Base-by-base conservation (phyloP, 2,888 invertebrate genomes). In the Hemicrepidius hirtus region DNA sequence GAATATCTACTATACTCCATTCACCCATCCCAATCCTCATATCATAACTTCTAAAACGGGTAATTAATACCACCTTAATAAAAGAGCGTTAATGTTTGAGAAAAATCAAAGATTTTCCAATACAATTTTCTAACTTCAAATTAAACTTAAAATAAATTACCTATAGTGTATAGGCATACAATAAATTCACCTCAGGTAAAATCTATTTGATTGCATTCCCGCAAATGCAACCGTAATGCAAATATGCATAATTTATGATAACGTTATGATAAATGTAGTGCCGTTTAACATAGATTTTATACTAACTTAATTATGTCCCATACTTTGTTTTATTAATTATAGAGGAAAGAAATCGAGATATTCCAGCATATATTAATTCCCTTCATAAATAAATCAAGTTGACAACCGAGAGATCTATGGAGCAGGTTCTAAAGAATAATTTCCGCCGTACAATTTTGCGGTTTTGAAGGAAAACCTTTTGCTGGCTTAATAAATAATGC, bases 311-410 rank as follows among this genome's bases (percentile, higher is more conserved):
- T 75, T 70, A 73, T 50, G 67, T 59, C 20, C 32, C 28, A 24
- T 49, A 62, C 67, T 69, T 69, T 70, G 70, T 69, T 69, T 72
- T 75, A 75, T 71, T 71, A 74, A 74, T 71, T 71, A 65, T 50
- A 53, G 44, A 28, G 35, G 53, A 64, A 64, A 68, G 49, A 49
- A 59, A 67, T 68, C 55, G 64, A 57, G 50, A 35, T 41, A 41
- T 49, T 28, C 44, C 12, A n/a, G 67, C 28, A 60, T 28, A 20
- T 49, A 60, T 68, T 68, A 68, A 68, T 68, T 50, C 50, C 40
- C 40, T 37, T 53, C 68, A 62, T 68, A 68, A 62, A 68, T 68
- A 68, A 68, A 53, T 60, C 68, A 53, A 46, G 37, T 49, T 59
- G 68, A 68, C 68, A 18, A 37, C 28, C 50, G 28, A 68, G 28